A percentile compares a stretch with the other conserved stretches of the same genome.
These are phyloP conservation scores for Zapornia atra DNA, from an alignment of 2,113 vertebrate genomes.

Conservation along the genomic window DNA sequence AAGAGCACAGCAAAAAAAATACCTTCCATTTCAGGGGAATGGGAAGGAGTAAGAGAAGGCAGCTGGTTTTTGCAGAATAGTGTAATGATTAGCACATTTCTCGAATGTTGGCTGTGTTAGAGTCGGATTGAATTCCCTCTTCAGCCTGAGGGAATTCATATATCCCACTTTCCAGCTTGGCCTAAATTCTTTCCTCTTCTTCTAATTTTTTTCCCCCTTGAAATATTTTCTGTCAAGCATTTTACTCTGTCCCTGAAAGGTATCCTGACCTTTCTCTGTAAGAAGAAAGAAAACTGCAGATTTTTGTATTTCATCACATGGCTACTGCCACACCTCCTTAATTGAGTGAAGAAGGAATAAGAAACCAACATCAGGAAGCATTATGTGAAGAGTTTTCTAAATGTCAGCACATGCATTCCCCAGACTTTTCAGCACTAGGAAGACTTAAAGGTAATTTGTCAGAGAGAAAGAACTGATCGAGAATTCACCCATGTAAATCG, in stretches of 20 bases:
- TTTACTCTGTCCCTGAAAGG: slow-evolving; percentile 35
- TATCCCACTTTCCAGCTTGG: background rate
- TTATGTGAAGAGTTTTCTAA: slow-evolving; percentile 66
- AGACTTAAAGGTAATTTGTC: slow-evolving; percentile 71
- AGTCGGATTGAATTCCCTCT: slow-evolving; percentile 7
- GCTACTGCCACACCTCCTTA: slow-evolving; percentile 61
- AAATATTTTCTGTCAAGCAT: slow-evolving; percentile 25
- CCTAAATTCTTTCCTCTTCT: slow-evolving; percentile 1
- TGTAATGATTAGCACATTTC: background rate
- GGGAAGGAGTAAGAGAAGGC: background rate
- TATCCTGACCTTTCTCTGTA: slow-evolving; percentile 46
- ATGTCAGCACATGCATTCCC: slow-evolving; percentile 65
- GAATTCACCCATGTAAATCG: slow-evolving; percentile 72
- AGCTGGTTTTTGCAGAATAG: background rate
- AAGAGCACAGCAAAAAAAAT: background rate
- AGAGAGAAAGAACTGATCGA: slow-evolving; percentile 65
- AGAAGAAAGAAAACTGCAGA: slow-evolving; percentile 19
- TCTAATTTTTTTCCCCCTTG: background rate
- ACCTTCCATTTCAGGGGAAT: background rate
- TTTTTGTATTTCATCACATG: slow-evolving; percentile 60
- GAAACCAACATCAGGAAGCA: slow-evolving; percentile 63
- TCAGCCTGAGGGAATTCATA: background rate
- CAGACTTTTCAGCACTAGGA: slow-evolving; percentile 46
- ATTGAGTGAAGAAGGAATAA: slow-evolving; percentile 63
- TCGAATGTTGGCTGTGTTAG: background rate